A percentile compares a stretch with the other conserved stretches of the same genome.
These are phyloP conservation scores for Microchrysa polita DNA, from an alignment of 2,888 invertebrate species.

Conservation along the genomic window DNA sequence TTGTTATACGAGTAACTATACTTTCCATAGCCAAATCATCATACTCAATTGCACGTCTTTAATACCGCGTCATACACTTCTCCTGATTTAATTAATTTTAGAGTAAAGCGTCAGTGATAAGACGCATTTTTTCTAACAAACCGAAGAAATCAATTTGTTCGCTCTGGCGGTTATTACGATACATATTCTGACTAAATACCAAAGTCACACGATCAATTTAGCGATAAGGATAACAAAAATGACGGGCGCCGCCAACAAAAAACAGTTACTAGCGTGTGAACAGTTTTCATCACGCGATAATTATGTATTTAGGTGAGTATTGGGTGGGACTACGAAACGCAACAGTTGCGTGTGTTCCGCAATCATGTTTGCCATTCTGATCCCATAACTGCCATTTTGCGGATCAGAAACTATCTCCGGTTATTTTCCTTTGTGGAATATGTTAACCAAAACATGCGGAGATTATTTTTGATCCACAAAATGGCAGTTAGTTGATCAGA, in stretches of 20 bases:
- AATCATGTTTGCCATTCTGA: no score
- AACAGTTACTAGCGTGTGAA: neutral
- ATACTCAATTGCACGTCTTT: neutral
- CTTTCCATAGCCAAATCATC: no score
- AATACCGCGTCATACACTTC: neutral
- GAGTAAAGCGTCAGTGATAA: neutral
- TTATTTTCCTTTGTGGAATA: no score
- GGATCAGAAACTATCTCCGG: no score
- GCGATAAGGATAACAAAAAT: neutral
- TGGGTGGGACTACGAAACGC: no score
- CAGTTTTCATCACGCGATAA: slow-evolving; percentile 1
- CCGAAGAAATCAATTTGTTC: slow-evolving; percentile 21
- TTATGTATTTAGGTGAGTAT: no score
- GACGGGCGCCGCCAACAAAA: neutral
- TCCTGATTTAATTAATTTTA: neutral
- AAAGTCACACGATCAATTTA: slow-evolving; percentile 6
- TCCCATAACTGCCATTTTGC: no score
- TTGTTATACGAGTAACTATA: no score
- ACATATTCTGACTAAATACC: slow-evolving; percentile 1
- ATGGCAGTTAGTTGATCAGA: no score
- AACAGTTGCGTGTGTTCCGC: no score
- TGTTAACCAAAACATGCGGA: no score
- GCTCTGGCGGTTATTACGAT: slow-evolving; percentile 10
- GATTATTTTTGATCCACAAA: no score
- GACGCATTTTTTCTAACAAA: neutral